Percentiles rank a stretch among this genome's conserved stretches.
Evolutionary conservation across 30 jellyfish, hydroid and myxozoan species (phyloP).

Genomic region (Hydra vulgaris): DNA sequence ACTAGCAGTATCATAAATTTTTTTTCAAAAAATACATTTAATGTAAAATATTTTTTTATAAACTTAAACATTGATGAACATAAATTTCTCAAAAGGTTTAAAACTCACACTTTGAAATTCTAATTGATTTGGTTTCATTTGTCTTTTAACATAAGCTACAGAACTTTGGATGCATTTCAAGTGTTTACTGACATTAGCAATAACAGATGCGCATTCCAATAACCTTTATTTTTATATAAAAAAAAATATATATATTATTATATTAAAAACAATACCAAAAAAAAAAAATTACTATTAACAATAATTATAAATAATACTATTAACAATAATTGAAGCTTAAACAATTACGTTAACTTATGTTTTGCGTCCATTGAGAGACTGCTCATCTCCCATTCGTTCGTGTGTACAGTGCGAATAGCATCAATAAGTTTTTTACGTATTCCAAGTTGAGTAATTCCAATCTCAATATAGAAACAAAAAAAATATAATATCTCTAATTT

Average conservation of each 20-base stretch:
- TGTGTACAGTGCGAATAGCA: constrained; percentile 55
- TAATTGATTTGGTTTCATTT: constrained; percentile 17
- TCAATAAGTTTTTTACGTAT: constrained; percentile 44
- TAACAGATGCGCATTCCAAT: constrained; percentile 57
- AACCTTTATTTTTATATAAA: constrained; percentile 31
- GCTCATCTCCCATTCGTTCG: constrained; percentile 68
- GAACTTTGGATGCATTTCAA: constrained; percentile 50
- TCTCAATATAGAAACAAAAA: constrained; percentile 12
- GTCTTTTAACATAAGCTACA: constrained; percentile 29
- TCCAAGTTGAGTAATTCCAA: constrained; percentile 62
- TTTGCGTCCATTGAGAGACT: constrained; percentile 36
- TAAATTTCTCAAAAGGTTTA: no score
- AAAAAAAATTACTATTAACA: no score
- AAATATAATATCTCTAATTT: background rate
- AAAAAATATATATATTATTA: no score
- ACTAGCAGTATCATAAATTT: no score
- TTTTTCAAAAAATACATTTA: no score
- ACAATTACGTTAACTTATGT: constrained; percentile 43
- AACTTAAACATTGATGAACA: no score
- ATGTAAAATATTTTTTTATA: no score
- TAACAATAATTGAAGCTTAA: no score
- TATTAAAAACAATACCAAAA: no score
- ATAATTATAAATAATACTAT: no score
- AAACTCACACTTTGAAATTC: constrained; percentile 1
- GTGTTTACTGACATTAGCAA: constrained; percentile 67